A percentile compares a stretch with the other conserved stretches of the same genome.
Conservation (phyloP, 2,888 invertebrate genomes). For the Dorcus hopei region DNA sequence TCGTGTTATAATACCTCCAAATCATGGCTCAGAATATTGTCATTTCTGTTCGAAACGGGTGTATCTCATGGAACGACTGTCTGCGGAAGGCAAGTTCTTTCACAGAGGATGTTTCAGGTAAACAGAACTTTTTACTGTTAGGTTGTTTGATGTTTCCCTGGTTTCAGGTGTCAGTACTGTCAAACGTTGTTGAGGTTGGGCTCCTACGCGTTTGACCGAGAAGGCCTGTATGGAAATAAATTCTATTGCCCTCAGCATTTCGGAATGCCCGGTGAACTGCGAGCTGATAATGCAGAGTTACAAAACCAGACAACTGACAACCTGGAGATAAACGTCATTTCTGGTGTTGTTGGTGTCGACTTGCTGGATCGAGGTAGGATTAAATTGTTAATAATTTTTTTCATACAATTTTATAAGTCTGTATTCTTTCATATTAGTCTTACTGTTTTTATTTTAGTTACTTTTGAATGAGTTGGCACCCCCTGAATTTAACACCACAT, state of each 20-base stretch:
- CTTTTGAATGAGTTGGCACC: no score
- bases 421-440: no score
- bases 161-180: constrained; percentile 80
- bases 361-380: constrained; percentile 50
- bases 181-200: constrained; percentile 79
- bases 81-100: constrained; percentile 85
- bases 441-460: no score
- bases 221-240: constrained; percentile 63
- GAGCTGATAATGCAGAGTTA: constrained; percentile 29
- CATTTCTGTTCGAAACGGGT: constrained; percentile 90
- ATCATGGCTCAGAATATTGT: constrained; percentile 64
- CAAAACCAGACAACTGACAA: constrained; percentile 38
- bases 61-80: constrained; percentile 89
- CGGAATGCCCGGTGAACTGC: constrained; percentile 59
- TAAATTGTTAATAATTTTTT: not conserved
- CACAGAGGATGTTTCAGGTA: constrained; percentile 85
- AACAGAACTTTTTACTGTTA: constrained; percentile 9
- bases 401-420: not conserved
- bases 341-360: constrained; percentile 53
- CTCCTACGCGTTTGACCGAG: constrained; percentile 69
- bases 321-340: constrained; percentile 50
- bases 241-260: constrained; percentile 78
- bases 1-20: constrained; percentile 9
- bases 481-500: no score
- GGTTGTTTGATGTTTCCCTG: constrained; percentile 6